Conservation (phyloP, 1,140 invertebrate genomes). For the Caenorhabditis latens region DNA sequence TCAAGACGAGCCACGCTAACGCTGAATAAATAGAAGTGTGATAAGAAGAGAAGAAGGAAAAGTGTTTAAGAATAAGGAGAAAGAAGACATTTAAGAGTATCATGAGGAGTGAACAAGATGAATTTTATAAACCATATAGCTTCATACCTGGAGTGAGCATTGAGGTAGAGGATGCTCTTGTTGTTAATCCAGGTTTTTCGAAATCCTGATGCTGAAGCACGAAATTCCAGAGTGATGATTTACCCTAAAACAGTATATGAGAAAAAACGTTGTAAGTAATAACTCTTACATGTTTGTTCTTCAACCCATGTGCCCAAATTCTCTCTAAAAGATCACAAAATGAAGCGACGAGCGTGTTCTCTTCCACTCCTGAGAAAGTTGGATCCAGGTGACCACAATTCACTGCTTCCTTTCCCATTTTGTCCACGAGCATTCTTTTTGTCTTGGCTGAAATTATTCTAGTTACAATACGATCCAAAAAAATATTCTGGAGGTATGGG, state of each 20-base stretch:
- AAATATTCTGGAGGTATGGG: conserved; percentile 45
- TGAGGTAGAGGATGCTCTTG: conserved; percentile 60
- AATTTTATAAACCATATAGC: conserved; percentile 9
- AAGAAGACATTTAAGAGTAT: not conserved
- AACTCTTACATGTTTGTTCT: conserved; percentile 86
- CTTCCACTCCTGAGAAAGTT: conserved; percentile 85
- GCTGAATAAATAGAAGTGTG: conserved; percentile 51
- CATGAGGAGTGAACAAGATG: not conserved
- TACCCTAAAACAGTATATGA: conserved; percentile 69
- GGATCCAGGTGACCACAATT: conserved; percentile 84
- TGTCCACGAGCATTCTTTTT: conserved; percentile 96
- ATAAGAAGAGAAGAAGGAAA: not conserved
- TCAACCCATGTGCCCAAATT: conserved; percentile 96
- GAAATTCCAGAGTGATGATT: conserved; percentile 76
- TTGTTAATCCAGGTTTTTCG: conserved; percentile 68
- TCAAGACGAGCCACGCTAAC: conserved; percentile 64
- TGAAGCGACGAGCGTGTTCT: conserved; percentile 96
- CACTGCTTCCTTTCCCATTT: conserved; percentile 94
- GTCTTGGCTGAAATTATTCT: conserved; percentile 80
- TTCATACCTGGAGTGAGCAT: conserved; percentile 70
- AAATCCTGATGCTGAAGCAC: conserved; percentile 72
- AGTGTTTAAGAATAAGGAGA: not conserved
- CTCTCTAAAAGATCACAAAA: conserved; percentile 96
- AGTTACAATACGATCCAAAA: not conserved
- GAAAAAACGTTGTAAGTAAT: conserved; percentile 17